A percentile compares a stretch with the other conserved stretches of the same genome.
Conservation (phyloP, 2,888 invertebrate genomes). For the Lottia gigantea region DNA sequence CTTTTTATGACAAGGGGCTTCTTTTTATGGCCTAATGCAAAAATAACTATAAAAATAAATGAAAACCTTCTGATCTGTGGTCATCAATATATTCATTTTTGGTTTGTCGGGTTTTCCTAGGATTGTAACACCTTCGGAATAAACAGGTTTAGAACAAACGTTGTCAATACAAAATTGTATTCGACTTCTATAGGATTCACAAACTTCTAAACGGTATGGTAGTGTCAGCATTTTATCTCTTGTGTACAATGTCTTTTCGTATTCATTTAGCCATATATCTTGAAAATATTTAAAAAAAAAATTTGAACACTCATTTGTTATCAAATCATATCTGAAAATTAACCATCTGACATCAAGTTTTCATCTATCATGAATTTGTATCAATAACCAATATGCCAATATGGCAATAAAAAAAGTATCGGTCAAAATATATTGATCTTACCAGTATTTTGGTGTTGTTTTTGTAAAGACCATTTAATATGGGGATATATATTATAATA, state of each 20-base stretch:
- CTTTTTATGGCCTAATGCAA: too few relatives aligned
- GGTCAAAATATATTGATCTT: background rate
- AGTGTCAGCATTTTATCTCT: slow-evolving; percentile 18
- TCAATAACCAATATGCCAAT: too few relatives aligned
- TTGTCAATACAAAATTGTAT: slow-evolving; percentile 34
- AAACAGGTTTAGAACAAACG: slow-evolving; percentile 27
- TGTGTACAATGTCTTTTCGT: slow-evolving; percentile 22
- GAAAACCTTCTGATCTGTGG: too few relatives aligned
- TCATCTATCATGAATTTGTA: too few relatives aligned
- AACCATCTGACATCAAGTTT: too few relatives aligned
- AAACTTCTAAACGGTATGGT: slow-evolving; percentile 28
- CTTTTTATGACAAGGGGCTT: too few relatives aligned
- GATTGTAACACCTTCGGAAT: slow-evolving; percentile 33
- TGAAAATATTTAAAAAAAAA: too few relatives aligned
- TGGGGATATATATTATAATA: slow-evolving; percentile 28
- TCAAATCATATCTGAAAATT: too few relatives aligned
- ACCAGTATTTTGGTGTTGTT: slow-evolving; percentile 29
- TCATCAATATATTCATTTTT: slow-evolving; percentile 19
- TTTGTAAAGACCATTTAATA: slow-evolving; percentile 33
- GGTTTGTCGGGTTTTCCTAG: slow-evolving; percentile 27
- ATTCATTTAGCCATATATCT: slow-evolving; percentile 1
- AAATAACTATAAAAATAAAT: too few relatives aligned
- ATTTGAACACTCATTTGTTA: too few relatives aligned
- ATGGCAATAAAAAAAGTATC: too few relatives aligned
- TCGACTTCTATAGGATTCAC: slow-evolving; percentile 27